phyloP scores from a whole-genome alignment of 2,113 vertebrate species.

The Saccopteryx leptura region DNA sequence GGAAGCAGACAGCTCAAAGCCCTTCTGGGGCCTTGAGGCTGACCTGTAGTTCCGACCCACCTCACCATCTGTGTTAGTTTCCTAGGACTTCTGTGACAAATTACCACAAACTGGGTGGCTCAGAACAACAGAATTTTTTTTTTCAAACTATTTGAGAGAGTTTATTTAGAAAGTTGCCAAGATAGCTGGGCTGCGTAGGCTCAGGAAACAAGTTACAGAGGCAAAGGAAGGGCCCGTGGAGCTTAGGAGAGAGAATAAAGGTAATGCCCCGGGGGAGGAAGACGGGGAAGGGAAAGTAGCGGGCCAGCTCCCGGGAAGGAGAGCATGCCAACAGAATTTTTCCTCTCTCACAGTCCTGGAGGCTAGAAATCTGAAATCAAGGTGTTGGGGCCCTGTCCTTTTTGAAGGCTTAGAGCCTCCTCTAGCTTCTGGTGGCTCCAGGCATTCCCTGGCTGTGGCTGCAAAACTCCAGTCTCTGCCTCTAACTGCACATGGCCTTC shows the following conservation, averaged over 20 bases:
- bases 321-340: not conserved
- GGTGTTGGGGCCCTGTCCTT: not conserved
- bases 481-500: not conserved
- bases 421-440: not conserved
- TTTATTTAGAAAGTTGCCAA: no score
- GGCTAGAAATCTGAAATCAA: not conserved
- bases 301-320: no score
- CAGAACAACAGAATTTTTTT: conserved; percentile 6
- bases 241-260: no score
- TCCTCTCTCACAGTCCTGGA: not conserved
- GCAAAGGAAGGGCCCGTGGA: no score
- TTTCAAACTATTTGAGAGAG: no score
- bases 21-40: not conserved
- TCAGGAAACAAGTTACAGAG: no score
- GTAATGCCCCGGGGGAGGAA: no score
- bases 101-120: not conserved
- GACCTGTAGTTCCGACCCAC: not conserved
- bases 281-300: no score
- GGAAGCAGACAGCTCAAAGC: not conserved
- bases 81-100: not conserved
- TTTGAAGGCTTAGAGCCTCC: not conserved
- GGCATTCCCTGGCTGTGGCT: not conserved
- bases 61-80: not conserved
- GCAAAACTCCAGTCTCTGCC: not conserved
- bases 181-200: no score